phyloP scores from a whole-genome alignment of 2,888 invertebrate species.

The Hydropsyche betteni region DNA sequence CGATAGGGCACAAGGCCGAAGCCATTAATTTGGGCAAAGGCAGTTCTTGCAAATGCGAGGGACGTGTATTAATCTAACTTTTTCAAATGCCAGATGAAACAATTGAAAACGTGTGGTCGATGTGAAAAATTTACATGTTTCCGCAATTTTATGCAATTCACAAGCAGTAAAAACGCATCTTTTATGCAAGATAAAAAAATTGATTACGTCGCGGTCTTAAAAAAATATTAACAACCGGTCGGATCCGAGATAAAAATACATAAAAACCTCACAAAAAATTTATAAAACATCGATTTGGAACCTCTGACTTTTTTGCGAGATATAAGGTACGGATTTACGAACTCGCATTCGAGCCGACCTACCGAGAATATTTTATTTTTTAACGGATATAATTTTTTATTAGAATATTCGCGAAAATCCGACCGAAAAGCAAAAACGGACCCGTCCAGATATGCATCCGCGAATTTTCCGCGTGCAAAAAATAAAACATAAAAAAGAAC shows the following conservation, averaged over 20 bases:
- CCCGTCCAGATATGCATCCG: conserved; percentile 22
- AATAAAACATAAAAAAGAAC: background rate
- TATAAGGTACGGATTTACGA: background rate
- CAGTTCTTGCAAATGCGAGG: conserved; percentile 15
- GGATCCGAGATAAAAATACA: too few species aligned
- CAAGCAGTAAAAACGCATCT: too few species aligned
- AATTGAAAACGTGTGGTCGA: background rate
- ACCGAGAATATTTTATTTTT: background rate
- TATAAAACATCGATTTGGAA: too few species aligned
- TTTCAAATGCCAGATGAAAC: background rate
- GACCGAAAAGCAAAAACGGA: too few species aligned
- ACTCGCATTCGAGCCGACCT: background rate
- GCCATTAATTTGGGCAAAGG: conserved; percentile 44
- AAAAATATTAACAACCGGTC: too few species aligned
- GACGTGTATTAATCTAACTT: background rate
- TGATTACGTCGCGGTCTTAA: too few species aligned
- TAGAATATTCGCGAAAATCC: too few species aligned
- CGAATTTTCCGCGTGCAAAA: background rate
- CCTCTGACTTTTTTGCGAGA: too few species aligned
- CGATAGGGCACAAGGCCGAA: conserved; percentile 44
- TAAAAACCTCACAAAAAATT: too few species aligned
- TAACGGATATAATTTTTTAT: too few species aligned
- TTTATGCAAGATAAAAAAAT: too few species aligned
- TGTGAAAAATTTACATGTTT: background rate
- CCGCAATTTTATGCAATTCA: background rate